Percentiles rank a stretch among this genome's conserved stretches.
Conservation (phyloP, 2,888 invertebrate species). For the Drosophila kanekoi region DNA sequence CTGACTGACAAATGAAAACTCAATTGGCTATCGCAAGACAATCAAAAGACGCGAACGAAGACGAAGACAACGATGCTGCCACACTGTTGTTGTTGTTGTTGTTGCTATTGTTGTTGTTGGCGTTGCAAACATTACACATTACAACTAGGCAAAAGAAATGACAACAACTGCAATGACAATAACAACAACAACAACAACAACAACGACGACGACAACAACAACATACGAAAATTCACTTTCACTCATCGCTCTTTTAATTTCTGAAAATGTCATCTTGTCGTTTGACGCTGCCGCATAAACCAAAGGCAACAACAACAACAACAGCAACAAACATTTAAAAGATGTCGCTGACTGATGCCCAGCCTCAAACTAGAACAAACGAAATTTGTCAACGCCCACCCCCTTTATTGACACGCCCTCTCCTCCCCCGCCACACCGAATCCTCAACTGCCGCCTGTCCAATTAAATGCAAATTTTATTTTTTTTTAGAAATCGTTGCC, state of each 20-base stretch:
- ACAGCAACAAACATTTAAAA: conserved; percentile 52
- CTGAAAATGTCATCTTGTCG: conserved; percentile 77
- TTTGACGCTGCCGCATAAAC: conserved; percentile 40
- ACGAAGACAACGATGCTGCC: conserved; percentile 48
- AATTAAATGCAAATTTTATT: conserved; percentile 79
- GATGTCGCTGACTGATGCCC: conserved; percentile 70
- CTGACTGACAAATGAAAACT: conserved; percentile 80
- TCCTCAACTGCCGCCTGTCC: conserved; percentile 43
- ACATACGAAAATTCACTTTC: conserved; percentile 76
- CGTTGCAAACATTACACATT: conserved; percentile 72
- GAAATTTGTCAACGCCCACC: conserved; percentile 63
- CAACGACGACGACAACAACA: conserved; percentile 21
- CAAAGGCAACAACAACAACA: conserved; percentile 18
- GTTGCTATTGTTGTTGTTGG: conserved; percentile 31
- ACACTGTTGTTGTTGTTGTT: conserved; percentile 29
- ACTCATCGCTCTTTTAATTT: conserved; percentile 75
- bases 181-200: conserved; percentile 16
- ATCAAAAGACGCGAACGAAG: conserved; percentile 70
- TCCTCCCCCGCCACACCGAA: not conserved
- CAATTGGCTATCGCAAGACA: conserved; percentile 80
- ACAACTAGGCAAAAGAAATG: conserved; percentile 73
- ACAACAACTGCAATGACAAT: conserved; percentile 65
- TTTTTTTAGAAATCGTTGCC: conserved; percentile 73
- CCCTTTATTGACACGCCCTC: conserved; percentile 11
- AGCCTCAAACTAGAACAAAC: conserved; percentile 74